Base-by-base conservation (phyloP, 2,888 invertebrate genomes). In the Tanytarsus gracilentus region DNA sequence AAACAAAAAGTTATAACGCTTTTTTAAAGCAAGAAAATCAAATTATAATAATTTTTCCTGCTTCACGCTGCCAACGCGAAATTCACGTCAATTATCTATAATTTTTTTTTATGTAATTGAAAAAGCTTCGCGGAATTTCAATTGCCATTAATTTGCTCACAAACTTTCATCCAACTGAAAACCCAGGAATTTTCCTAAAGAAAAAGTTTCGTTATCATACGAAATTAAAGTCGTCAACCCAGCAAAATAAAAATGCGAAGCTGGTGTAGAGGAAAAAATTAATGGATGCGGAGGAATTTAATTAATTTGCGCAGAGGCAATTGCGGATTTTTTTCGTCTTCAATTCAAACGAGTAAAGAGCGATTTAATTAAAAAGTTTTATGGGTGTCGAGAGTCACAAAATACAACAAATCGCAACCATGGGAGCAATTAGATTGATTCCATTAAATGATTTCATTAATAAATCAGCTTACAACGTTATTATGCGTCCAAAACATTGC, bases 401-500 rank as follows among this genome's bases (percentile, higher is more conserved):
- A n/a, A n/a, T n/a, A n/a, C n/a, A n/a, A n/a, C 40, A 6, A 8
- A 11, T 40, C 16, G 9, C 7, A 8, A 40, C 40, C 25, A 14
- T 14, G 11, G 23, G 6, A 2, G 23, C 14, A 50, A n/a, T 44
- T 44, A 21, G 6, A 44, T 16, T 21, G 21, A 44, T 44, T 18
- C n/a, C 2, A 44, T 44, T 44, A 2, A 44, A 11, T 21, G 44
- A 21, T 21, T 14, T 11, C 30, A 44, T 21, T 44, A n/a, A 44
- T 16, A 16, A 16, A 44, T 44, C 21, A 51, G 53, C 75, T 74
- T 74, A 89, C 89, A 82, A 86, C 81, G 69, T 84, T 83, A 71
- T 90, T 87, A 71, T 92, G 92, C 48, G 88, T 89, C 92, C 92
- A 92, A 70, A 84, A 83, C 67, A 92, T 90, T 61, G 87, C 82